Evolutionary conservation across 2,797 vertebrate genomes (phyloP), one percentile per base, ranked within the genome.

Genomic region (Leptatherina wallacei): DNA sequence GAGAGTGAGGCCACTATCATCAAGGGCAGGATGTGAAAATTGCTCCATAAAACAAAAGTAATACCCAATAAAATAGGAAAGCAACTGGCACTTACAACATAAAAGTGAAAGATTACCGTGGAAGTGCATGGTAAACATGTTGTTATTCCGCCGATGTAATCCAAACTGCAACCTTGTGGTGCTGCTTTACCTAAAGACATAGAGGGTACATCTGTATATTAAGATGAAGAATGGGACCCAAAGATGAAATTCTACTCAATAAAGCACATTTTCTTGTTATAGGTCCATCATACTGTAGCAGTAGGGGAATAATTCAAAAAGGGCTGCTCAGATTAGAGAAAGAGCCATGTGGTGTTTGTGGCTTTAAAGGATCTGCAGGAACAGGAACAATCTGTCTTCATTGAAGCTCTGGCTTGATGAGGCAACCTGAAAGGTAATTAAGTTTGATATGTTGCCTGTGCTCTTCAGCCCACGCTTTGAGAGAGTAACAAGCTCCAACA

Each of bases 31-130:
- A 91, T 87, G 91, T 84, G 90, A 88, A 91, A 93, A 95, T 91
- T 90, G 90, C 91, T 83, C 91, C 91, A 94, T 95, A 95, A 95
- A 95, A 93, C 92, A 94, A 93, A 94, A 90, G 92, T 93, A 94
- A 94, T 94, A 92, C 90, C 90, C 92, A 92, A 94, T 95, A 95
- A 94, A 94, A 89, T 77, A 93, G 84, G 88, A 85, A 89, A 90
- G 89, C 91, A 91, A 92, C 86, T 87, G 90, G 80, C 89, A 88
- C 89, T 92, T 85, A 72, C 85, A 79, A 88, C 91, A 93, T 94
- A 93, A 93, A 94, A 88, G 78, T 93, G 92, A 95, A 91, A 85
- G 85, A 94, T 93, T 83, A 84, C 90, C 62, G 71, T 64, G 78
- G 82, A 89, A 85, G 80, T 83, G 81, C 84, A 90, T 78, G 90